Evolutionary conservation across 2,888 invertebrate species (phyloP).

Genomic region (Mesopsocus fuscifrons): DNA sequence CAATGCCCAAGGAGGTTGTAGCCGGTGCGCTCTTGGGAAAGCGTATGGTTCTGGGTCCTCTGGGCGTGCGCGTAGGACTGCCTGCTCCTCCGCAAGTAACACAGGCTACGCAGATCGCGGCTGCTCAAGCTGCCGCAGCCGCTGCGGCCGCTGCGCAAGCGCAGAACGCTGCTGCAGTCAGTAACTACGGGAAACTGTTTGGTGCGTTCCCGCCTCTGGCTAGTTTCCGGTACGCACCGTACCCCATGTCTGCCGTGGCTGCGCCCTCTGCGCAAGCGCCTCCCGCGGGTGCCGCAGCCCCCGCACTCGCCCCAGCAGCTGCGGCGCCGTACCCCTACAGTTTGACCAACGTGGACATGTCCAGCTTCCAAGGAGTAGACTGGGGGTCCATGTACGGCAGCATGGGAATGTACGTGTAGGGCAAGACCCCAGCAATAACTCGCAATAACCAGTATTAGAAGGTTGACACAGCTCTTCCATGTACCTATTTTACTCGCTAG

Average conservation of each 20-base stretch:
- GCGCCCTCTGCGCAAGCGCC: constrained; percentile 26
- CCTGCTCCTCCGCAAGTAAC: constrained; percentile 33
- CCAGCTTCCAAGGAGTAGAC: constrained; percentile 79
- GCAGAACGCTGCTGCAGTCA: constrained; percentile 38
- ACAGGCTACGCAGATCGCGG: constrained; percentile 28
- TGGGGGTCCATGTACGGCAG: constrained; percentile 76
- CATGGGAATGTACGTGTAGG: constrained; percentile 76
- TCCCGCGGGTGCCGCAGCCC: constrained; percentile 37
- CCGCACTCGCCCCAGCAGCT: constrained; percentile 40
- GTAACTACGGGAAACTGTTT: constrained; percentile 45
- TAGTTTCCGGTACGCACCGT: constrained; percentile 40
- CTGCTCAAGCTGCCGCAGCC: constrained; percentile 27
- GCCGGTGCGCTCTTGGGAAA: constrained; percentile 47
- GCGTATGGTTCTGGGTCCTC: constrained; percentile 46
- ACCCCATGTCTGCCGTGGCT: constrained; percentile 35
- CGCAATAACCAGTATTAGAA: constrained; percentile 34
- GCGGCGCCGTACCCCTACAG: constrained; percentile 59
- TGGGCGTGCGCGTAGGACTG: constrained; percentile 45
- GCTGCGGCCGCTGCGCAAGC: constrained; percentile 34
- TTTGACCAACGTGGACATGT: constrained; percentile 78
- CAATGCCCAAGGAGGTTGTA: constrained; percentile 78
- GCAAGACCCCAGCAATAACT: constrained; percentile 34
- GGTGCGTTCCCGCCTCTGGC: constrained; percentile 38
- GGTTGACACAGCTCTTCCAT: constrained; percentile 21
- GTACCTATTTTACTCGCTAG: too few species aligned